phyloP scores from a whole-genome alignment of 1,140 invertebrate genomes.

The Apis cerana region DNA sequence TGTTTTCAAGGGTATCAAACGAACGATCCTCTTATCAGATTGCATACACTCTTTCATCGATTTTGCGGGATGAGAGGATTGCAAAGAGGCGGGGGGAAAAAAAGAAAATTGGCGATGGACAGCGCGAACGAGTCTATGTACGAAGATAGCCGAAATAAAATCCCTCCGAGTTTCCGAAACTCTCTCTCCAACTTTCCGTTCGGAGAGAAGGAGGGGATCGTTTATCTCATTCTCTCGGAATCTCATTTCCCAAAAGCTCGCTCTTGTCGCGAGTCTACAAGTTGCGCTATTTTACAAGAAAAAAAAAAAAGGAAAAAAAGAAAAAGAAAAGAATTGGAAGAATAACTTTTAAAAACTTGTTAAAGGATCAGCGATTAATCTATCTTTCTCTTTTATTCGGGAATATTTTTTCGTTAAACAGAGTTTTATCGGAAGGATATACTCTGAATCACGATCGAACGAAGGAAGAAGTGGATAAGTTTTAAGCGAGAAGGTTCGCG shows the following conservation, averaged over 20 bases:
- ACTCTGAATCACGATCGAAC: not conserved
- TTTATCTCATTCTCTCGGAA: constrained; percentile 2
- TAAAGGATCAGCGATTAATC: not conserved
- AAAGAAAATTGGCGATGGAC: not conserved
- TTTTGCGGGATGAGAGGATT: not conserved
- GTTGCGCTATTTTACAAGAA: too few species aligned
- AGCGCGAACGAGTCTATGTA: not conserved
- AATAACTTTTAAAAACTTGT: not conserved
- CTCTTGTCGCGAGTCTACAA: not conserved
- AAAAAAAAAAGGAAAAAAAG: not conserved
- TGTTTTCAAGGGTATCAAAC: not conserved
- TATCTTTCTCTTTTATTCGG: too few species aligned
- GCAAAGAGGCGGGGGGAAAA: not conserved
- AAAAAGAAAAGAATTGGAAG: not conserved
- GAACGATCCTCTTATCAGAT: not conserved
- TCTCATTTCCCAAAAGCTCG: constrained; percentile 20
- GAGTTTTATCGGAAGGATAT: not conserved
- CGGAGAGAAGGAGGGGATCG: not conserved
- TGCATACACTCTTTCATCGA: not conserved
- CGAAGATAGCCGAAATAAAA: constrained; percentile 16
- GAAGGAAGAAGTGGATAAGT: not conserved
- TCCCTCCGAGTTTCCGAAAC: not conserved
- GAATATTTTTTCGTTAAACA: not conserved
- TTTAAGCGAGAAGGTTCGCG: not conserved
- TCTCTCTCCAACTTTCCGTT: not conserved